Percentiles rank a stretch among this genome's conserved stretches.
Evolutionary conservation across 2,888 invertebrate species (phyloP).

Genomic region (Zele albiditarsus): DNA sequence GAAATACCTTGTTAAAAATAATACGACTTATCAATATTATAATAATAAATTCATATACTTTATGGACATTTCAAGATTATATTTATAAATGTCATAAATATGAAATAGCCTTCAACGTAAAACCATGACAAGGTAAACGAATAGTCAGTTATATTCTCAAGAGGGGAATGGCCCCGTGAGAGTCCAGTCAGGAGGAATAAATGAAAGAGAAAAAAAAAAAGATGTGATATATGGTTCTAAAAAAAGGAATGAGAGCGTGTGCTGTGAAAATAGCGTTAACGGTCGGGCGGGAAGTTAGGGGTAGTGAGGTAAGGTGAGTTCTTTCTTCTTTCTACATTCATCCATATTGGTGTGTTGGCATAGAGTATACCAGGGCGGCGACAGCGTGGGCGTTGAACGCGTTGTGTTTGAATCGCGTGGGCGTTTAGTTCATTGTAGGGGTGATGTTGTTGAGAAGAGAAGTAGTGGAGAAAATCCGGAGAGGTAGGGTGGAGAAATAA

Average conservation of each 20-base stretch:
- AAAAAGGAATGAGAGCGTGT: neutral
- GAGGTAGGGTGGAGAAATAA: slow-evolving; percentile 2
- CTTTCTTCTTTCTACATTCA: slow-evolving; percentile 2
- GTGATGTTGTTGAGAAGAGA: slow-evolving; percentile 43
- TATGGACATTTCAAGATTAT: neutral
- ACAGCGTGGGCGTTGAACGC: slow-evolving; percentile 55
- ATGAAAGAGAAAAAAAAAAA: slow-evolving; percentile 16
- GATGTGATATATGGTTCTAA: neutral
- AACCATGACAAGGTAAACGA: neutral
- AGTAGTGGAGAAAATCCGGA: slow-evolving; percentile 13
- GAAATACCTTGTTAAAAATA: neutral
- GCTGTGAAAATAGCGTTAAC: slow-evolving; percentile 4
- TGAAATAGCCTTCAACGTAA: neutral
- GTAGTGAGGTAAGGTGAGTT: slow-evolving; percentile 1
- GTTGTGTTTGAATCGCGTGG: slow-evolving; percentile 57
- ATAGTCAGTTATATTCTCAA: slow-evolving; percentile 8
- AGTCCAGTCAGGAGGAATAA: slow-evolving; percentile 23
- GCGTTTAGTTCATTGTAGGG: slow-evolving; percentile 61
- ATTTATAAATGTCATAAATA: neutral
- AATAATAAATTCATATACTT: neutral
- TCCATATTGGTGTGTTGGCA: slow-evolving; percentile 28
- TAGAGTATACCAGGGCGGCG: slow-evolving; percentile 40
- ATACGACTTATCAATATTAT: neutral
- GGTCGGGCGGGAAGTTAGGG: neutral
- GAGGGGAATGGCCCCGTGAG: slow-evolving; percentile 5